These are phyloP conservation scores for Prorops nasuta DNA, from an alignment of 1,140 invertebrate genomes.

Conservation along the genomic window DNA sequence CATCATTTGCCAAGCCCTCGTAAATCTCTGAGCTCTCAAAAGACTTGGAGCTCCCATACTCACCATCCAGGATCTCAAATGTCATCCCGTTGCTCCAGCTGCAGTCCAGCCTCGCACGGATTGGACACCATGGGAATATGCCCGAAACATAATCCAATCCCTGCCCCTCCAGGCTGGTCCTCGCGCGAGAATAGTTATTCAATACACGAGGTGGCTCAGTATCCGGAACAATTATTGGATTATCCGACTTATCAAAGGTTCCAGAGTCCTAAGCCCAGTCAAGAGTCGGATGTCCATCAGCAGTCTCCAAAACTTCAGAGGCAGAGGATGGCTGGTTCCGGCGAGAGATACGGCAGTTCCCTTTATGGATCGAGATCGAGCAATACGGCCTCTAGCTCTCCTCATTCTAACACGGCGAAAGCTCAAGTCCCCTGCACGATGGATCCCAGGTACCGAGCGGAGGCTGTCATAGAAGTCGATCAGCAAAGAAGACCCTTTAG, in stretches of 20 bases:
- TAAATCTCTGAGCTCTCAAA: slow-evolving; percentile 13
- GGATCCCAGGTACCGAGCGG: slow-evolving; percentile 60
- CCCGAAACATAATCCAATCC: slow-evolving; percentile 42
- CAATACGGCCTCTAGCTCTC: slow-evolving; percentile 31
- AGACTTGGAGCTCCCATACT: slow-evolving; percentile 20
- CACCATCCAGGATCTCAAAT: slow-evolving; percentile 24
- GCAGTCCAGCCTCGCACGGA: slow-evolving; percentile 30
- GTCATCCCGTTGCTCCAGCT: slow-evolving; percentile 34
- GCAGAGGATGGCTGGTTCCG: slow-evolving; percentile 62
- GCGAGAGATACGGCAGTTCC: slow-evolving; percentile 48
- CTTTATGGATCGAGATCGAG: slow-evolving; percentile 33
- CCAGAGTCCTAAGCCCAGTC: slow-evolving; percentile 38
- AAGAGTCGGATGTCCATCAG: slow-evolving; percentile 19
- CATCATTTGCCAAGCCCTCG: slow-evolving; percentile 20
- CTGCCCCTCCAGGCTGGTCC: slow-evolving; percentile 49
- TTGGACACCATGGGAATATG: slow-evolving; percentile 32
- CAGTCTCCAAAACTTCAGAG: slow-evolving; percentile 23
- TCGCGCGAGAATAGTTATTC: slow-evolving; percentile 34
- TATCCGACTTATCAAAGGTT: slow-evolving; percentile 38
- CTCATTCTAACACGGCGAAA: slow-evolving; percentile 19
- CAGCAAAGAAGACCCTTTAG: slow-evolving; percentile 68
- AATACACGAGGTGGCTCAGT: slow-evolving; percentile 13
- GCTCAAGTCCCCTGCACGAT: neutral
- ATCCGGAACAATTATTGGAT: slow-evolving; percentile 27
- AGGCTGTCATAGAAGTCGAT: slow-evolving; percentile 67